Percentiles rank a stretch among this genome's conserved stretches.
These are phyloP conservation scores for Clitarchus hookeri DNA, from an alignment of 2,888 invertebrate species.

Conservation along the genomic window DNA sequence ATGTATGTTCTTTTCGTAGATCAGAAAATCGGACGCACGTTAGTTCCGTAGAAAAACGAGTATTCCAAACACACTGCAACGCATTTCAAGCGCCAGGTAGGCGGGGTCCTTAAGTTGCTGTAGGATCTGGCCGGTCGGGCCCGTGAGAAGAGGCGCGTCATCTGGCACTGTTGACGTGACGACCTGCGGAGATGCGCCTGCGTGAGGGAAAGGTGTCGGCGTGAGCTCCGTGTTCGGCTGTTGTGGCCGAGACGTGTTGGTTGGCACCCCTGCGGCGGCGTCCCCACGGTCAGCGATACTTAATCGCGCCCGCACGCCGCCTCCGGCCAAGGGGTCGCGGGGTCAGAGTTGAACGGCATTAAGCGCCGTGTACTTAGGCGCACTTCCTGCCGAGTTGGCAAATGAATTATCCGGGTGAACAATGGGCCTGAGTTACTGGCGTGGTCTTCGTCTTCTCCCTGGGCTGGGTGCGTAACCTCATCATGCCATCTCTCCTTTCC, in stretches of 20 bases:
- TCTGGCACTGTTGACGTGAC: neutral
- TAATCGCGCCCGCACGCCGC: neutral
- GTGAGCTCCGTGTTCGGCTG: neutral
- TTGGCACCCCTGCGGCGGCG: neutral
- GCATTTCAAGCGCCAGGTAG: too few species aligned
- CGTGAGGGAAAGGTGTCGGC: neutral
- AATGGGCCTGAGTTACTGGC: neutral
- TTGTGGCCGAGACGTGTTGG: too few species aligned
- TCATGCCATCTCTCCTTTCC: neutral
- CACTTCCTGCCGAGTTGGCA: neutral
- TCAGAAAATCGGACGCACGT: too few species aligned
- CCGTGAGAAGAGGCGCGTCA: too few species aligned
- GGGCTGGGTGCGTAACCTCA: neutral
- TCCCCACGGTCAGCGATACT: neutral
- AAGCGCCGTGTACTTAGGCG: neutral
- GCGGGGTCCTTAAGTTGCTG: too few species aligned
- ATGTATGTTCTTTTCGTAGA: too few species aligned
- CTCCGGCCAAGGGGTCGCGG: neutral
- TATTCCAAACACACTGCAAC: too few species aligned
- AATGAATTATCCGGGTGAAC: neutral
- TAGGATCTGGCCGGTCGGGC: too few species aligned
- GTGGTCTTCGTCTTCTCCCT: neutral
- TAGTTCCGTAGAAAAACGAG: too few species aligned
- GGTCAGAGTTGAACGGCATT: neutral
- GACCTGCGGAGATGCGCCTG: neutral